A percentile compares a stretch with the other conserved stretches of the same genome.
Conservation (phyloP, 1,140 invertebrate species). For the Heliconius hewitsoni region DNA sequence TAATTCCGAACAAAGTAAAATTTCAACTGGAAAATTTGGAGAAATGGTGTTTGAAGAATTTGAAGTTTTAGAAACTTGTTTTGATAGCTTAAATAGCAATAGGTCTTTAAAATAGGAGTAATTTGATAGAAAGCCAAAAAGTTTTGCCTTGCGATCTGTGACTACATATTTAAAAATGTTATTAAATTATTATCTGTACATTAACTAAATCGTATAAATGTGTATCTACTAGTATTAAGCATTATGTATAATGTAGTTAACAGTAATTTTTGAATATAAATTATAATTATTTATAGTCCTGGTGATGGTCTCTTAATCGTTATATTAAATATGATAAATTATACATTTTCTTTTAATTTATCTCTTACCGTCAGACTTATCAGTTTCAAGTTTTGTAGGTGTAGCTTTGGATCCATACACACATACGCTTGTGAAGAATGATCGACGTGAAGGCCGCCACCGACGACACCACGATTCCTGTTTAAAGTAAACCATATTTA, state of each 20-base stretch:
- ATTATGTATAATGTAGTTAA: conserved; percentile 22
- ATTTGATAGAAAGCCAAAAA: conserved; percentile 46
- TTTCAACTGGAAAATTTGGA: conserved; percentile 84
- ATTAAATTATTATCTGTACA: conserved; percentile 77
- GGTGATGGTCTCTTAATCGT: conserved; percentile 73
- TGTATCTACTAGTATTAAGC: conserved; percentile 31
- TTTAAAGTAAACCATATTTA: conserved; percentile 36
- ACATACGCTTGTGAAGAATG: conserved; percentile 69
- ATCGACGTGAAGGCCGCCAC: conserved; percentile 72
- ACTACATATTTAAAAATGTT: conserved; percentile 54
- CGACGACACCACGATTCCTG: conserved; percentile 80
- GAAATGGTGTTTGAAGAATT: conserved; percentile 93
- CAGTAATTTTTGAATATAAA: conserved; percentile 16
- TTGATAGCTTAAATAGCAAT: conserved; percentile 83
- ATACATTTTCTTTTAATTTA: conserved; percentile 46
- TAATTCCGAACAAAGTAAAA: conserved; percentile 77
- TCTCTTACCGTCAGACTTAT: conserved; percentile 74
- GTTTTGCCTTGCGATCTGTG: conserved; percentile 72
- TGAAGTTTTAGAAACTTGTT: conserved; percentile 84
- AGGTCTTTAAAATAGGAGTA: conserved; percentile 68
- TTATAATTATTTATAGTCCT: conserved; percentile 48
- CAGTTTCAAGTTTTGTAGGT: conserved; percentile 66
- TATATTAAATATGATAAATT: conserved; percentile 63
- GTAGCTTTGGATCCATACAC: conserved; percentile 67
- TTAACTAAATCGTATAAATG: conserved; percentile 41